Conservation (phyloP, 23 tunicate genomes). For the Pegea sp. region DNA sequence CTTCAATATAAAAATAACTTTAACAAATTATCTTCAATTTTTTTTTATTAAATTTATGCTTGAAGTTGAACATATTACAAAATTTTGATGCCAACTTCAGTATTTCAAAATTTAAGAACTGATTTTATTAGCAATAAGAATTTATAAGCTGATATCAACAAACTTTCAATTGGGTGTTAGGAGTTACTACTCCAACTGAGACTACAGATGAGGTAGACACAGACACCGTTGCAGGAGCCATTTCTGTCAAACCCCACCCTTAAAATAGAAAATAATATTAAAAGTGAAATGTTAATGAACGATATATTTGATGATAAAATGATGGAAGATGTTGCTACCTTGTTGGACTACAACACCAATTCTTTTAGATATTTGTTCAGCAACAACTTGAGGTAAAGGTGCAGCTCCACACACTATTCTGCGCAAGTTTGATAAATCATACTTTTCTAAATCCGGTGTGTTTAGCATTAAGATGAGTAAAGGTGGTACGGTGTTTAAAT, state of each 20-base stretch:
- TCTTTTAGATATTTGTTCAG: constrained; percentile 7
- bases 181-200: constrained; percentile 30
- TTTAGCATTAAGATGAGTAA: constrained; percentile 24
- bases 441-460: constrained; percentile 11
- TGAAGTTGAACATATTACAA: too few species aligned
- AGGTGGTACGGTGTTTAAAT: constrained; percentile 26
- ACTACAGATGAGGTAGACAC: background rate
- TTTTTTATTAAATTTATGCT: too few species aligned
- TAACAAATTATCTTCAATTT: too few species aligned
- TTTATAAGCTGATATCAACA: too few species aligned
- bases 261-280: constrained; percentile 1
- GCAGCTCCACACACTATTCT: constrained; percentile 35
- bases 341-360: constrained; percentile 2
- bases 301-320: background rate
- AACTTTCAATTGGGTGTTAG: constrained; percentile 27
- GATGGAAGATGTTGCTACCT: constrained; percentile 5
- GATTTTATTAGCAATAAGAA: background rate
- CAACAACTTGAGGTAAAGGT: constrained; percentile 17
- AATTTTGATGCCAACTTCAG: too few species aligned
- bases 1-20: constrained; percentile 7
- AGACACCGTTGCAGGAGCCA: constrained; percentile 17
- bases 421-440: constrained; percentile 27
- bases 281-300: too few species aligned
- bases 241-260: constrained; percentile 48
- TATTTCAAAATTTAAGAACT: too few species aligned